A percentile compares a stretch with the other conserved stretches of the same genome.
Conservation (phyloP, 2,797 vertebrate species). For the Nannoperca obscura region DNA sequence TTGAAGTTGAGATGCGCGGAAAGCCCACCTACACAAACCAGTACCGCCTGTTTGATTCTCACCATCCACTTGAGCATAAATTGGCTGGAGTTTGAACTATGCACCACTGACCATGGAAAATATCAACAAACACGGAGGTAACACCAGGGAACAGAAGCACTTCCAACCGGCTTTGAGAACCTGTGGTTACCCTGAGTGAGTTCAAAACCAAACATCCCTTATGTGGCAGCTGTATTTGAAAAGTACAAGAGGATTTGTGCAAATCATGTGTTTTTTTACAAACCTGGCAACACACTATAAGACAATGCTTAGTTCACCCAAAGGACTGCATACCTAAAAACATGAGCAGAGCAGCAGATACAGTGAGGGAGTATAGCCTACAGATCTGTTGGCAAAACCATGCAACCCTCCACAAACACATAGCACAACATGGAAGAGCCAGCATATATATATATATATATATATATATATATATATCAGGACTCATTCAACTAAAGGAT, state of each 20-base stretch:
- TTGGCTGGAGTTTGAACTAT: conserved; percentile 20
- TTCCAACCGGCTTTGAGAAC: conserved; percentile 37
- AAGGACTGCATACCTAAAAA: conserved; percentile 29
- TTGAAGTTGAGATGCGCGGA: conserved; percentile 10
- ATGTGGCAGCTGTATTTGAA: conserved; percentile 42
- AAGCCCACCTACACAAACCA: conserved; percentile 12
- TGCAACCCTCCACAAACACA: conserved; percentile 4
- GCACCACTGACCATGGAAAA: conserved; percentile 11
- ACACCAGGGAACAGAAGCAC: conserved; percentile 27
- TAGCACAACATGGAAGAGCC: conserved; percentile 7
- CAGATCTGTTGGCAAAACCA: conserved; percentile 22
- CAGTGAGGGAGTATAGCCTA: background rate
- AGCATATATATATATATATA: background rate
- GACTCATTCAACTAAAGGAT: background rate
- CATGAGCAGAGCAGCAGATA: conserved; percentile 39
- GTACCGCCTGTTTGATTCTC: conserved; percentile 28
- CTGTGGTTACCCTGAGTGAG: conserved; percentile 28
- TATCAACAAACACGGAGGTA: conserved; percentile 16
- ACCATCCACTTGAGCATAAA: conserved; percentile 26
- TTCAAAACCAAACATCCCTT: conserved; percentile 44
- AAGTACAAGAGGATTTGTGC: conserved; percentile 28
- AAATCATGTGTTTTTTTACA: conserved; percentile 36
- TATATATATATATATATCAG: background rate
- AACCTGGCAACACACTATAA: conserved; percentile 42
- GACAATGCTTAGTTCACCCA: conserved; percentile 19